These are phyloP conservation scores for Leucania comma DNA, from an alignment of 2,888 invertebrate genomes.

Conservation along the genomic window DNA sequence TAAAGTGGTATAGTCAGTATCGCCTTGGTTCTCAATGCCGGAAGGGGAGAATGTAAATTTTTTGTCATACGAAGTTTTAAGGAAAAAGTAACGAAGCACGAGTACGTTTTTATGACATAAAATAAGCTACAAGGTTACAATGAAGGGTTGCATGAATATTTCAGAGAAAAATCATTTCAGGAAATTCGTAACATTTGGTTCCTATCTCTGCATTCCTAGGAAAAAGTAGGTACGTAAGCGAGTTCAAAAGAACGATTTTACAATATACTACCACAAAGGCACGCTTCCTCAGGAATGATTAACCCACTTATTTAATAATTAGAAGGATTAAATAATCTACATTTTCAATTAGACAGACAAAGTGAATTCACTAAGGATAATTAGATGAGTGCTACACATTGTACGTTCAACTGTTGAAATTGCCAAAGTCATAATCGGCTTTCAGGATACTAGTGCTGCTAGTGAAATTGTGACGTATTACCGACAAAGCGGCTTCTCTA, in stretches of 20 bases:
- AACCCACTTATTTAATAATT: slow-evolving; percentile 44
- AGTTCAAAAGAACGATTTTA: slow-evolving; percentile 2
- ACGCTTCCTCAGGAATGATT: slow-evolving; percentile 22
- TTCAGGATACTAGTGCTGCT: slow-evolving; percentile 23
- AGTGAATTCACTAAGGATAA: slow-evolving; percentile 43
- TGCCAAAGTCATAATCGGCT: background rate
- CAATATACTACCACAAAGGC: slow-evolving; percentile 17
- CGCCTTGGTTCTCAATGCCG: slow-evolving; percentile 39
- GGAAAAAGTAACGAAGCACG: slow-evolving; percentile 23
- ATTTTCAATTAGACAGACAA: slow-evolving; percentile 48
- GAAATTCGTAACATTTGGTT: background rate
- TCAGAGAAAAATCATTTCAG: slow-evolving; percentile 14
- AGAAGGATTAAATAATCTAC: slow-evolving; percentile 49
- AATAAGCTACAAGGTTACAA: slow-evolving; percentile 31
- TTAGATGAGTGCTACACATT: slow-evolving; percentile 34
- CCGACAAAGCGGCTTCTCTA: slow-evolving; percentile 30
- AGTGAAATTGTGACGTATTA: slow-evolving; percentile 33
- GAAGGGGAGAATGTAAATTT: slow-evolving; percentile 51
- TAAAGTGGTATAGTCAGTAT: slow-evolving; percentile 16
- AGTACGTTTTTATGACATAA: slow-evolving; percentile 43
- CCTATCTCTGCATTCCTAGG: background rate
- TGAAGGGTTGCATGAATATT: slow-evolving; percentile 33
- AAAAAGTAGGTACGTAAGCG: background rate
- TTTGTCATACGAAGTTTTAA: slow-evolving; percentile 48
- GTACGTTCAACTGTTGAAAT: slow-evolving; percentile 37